Conservation (phyloP, 53 echinoderm and acorn worm genomes). For the Astropecten irregularis region DNA sequence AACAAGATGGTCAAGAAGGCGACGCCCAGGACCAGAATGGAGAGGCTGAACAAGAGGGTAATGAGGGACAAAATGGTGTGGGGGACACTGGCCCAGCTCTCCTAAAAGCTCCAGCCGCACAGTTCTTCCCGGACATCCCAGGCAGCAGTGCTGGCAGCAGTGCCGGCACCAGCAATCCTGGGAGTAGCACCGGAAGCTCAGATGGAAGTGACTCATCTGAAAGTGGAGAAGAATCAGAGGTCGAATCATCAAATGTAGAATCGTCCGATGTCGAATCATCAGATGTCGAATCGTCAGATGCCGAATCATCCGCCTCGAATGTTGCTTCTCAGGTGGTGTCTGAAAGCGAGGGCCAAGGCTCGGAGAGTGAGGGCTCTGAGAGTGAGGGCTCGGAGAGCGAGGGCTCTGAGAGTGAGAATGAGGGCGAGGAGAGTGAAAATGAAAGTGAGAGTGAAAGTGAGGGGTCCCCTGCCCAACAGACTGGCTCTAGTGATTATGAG, state of each 20-base stretch:
- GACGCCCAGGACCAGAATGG: background rate
- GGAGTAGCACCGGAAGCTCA: background rate
- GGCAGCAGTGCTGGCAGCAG: background rate
- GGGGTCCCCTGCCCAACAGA: background rate
- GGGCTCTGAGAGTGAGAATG: background rate
- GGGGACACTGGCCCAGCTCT: background rate
- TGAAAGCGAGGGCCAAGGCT: slow-evolving; percentile 5
- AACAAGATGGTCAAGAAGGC: background rate
- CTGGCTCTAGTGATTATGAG: background rate
- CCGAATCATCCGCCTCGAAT: no score
- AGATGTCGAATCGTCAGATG: background rate
- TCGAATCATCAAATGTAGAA: no score
- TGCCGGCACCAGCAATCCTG: background rate
- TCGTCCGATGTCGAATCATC: background rate
- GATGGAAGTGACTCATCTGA: background rate
- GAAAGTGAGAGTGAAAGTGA: background rate
- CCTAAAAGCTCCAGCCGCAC: slow-evolving; percentile 4
- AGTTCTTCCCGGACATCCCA: slow-evolving; percentile 26
- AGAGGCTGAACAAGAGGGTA: background rate
- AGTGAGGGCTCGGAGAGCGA: background rate
- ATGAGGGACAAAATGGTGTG: background rate
- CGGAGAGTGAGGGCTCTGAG: background rate
- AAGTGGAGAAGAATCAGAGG: background rate
- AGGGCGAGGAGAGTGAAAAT: background rate
- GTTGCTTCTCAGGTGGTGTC: no score